These are phyloP conservation scores for Apteryx owenii DNA, from an alignment of 2,113 vertebrate species.

Conservation along the genomic window DNA sequence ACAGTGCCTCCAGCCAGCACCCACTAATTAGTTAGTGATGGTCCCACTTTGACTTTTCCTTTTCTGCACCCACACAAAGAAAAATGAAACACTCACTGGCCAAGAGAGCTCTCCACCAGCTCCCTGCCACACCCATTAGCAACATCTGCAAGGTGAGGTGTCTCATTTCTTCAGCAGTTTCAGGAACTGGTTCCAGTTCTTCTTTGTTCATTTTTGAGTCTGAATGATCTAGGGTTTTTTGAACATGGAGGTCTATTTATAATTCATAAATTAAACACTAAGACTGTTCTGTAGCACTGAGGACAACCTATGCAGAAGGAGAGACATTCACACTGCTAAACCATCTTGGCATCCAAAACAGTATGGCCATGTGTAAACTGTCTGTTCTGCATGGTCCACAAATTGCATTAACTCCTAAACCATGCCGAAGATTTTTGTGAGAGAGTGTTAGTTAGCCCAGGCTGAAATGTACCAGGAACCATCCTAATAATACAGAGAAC, in stretches of 20 bases:
- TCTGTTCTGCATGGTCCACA: background rate
- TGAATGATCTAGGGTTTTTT: background rate
- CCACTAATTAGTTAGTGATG: background rate
- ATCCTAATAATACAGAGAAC: background rate
- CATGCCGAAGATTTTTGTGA: background rate
- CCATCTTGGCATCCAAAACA: background rate
- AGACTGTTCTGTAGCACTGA: background rate
- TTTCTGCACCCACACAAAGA: background rate
- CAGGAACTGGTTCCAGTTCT: background rate
- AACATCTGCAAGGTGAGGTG: background rate
- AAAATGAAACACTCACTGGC: background rate
- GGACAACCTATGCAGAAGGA: background rate
- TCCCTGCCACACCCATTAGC: background rate
- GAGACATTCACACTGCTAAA: background rate
- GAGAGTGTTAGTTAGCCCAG: background rate
- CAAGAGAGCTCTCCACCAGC: background rate
- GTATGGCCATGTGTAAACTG: background rate
- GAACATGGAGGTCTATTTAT: background rate
- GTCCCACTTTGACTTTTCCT: background rate
- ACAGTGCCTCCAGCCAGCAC: background rate
- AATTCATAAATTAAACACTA: background rate
- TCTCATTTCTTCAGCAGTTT: background rate
- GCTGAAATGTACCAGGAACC: background rate
- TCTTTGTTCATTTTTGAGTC: background rate
- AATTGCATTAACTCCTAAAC: background rate